Evolutionary conservation across 2,113 vertebrate species (phyloP).

Genomic region (Theristicus caerulescens): DNA sequence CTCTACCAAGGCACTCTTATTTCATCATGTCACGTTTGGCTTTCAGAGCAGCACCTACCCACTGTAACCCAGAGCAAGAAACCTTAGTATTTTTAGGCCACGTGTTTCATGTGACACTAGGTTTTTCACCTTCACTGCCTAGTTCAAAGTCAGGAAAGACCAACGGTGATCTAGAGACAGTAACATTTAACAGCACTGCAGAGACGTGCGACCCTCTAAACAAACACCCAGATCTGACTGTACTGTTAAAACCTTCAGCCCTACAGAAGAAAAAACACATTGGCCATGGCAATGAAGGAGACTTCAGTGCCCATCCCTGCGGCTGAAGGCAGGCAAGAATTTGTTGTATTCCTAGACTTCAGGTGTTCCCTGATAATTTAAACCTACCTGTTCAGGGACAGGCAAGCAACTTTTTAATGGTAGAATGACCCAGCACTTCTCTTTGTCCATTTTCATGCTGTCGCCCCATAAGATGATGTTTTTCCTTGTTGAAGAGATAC

Average conservation of each 20-base stretch:
- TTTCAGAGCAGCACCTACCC: neutral
- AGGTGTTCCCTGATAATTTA: neutral
- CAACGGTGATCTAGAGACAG: accelerated
- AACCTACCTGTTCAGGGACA: neutral
- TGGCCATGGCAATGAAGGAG: neutral
- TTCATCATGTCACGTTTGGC: constrained; percentile 22
- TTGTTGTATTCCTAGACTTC: neutral
- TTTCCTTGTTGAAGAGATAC: neutral
- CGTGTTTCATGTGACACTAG: accelerated
- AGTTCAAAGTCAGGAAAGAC: neutral
- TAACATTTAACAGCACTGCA: neutral
- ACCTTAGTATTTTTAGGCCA: neutral
- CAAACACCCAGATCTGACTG: neutral
- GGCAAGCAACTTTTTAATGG: neutral
- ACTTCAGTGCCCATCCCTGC: neutral
- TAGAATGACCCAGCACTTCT: accelerated
- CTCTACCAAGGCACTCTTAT: neutral
- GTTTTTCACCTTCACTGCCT: neutral
- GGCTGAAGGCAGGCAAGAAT: neutral
- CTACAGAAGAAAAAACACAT: too few relatives aligned
- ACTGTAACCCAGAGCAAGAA: neutral
- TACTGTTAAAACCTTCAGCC: too few relatives aligned
- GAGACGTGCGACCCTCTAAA: neutral
- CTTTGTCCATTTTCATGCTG: neutral
- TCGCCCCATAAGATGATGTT: accelerated